Conservation (phyloP, 2,888 invertebrate species). For the Philereme transversata region DNA sequence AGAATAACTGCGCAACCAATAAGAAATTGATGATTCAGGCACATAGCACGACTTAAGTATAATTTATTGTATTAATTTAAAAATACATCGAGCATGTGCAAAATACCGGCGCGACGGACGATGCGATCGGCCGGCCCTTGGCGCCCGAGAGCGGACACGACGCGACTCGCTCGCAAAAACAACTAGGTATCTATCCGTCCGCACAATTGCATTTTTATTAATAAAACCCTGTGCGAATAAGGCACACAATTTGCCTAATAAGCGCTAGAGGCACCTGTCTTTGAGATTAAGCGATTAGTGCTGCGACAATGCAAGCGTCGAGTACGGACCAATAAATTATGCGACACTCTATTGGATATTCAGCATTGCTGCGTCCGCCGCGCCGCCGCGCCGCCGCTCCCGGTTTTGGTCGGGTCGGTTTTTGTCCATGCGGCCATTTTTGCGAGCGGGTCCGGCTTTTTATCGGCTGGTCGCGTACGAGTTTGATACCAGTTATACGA, state of each 20-base stretch:
- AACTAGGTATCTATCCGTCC: conserved; percentile 15
- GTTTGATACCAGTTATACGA: conserved; percentile 51
- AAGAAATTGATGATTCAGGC: conserved; percentile 32
- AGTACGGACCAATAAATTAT: conserved; percentile 54
- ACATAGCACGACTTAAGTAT: conserved; percentile 28
- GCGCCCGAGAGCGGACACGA: conserved; percentile 17
- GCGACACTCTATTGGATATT: conserved; percentile 53
- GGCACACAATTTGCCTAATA: conserved; percentile 53
- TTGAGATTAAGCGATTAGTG: conserved; percentile 63
- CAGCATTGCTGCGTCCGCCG: conserved; percentile 38
- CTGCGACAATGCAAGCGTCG: conserved; percentile 34
- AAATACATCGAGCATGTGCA: conserved; percentile 50
- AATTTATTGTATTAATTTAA: conserved; percentile 45
- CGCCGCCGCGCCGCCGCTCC: conserved; percentile 33
- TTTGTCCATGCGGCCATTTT: conserved; percentile 60
- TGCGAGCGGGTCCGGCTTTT: conserved; percentile 48
- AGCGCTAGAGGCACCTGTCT: conserved; percentile 54
- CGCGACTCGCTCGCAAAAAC: conserved; percentile 22
- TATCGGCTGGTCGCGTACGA: conserved; percentile 49
- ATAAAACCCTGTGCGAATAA: conserved; percentile 42
- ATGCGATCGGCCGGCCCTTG: conserved; percentile 34
- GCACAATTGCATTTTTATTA: conserved; percentile 26
- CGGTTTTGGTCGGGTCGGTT: conserved; percentile 58
- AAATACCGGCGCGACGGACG: conserved; percentile 39
- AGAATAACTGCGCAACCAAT: conserved; percentile 27